Conservation (phyloP, 2,888 invertebrate genomes). For the Crematogaster levior region DNA sequence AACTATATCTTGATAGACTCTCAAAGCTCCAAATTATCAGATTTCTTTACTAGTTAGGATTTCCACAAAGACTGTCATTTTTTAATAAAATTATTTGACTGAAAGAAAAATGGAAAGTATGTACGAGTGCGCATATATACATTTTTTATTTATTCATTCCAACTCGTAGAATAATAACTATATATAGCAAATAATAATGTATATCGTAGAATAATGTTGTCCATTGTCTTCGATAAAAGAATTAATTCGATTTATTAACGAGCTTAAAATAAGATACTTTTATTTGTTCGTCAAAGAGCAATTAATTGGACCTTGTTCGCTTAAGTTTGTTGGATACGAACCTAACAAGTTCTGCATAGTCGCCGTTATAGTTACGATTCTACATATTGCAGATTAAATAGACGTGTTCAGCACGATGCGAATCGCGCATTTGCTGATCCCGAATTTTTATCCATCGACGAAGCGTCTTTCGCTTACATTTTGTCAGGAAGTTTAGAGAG, state of each 20-base stretch:
- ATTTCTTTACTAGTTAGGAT: neutral
- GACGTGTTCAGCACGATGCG: conserved; percentile 12
- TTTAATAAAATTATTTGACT: conserved; percentile 3
- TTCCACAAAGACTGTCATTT: neutral
- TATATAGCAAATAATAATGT: no score
- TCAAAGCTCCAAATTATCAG: neutral
- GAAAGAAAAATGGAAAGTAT: neutral
- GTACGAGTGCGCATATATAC: neutral
- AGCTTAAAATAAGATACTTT: neutral
- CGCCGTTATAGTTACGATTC: conserved; percentile 32
- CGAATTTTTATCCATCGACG: conserved; percentile 31
- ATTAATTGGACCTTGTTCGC: neutral
- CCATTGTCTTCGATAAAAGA: neutral
- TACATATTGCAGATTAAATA: conserved; percentile 34
- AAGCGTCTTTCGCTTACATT: conserved; percentile 18
- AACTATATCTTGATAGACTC: neutral
- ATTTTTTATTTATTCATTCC: no score
- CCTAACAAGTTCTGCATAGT: conserved; percentile 29
- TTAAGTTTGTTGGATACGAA: neutral
- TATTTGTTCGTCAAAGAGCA: neutral
- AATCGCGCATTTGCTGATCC: conserved; percentile 43
- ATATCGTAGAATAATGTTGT: neutral
- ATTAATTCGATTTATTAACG: neutral
- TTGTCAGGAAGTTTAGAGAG: neutral
- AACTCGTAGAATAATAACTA: no score